A percentile compares a stretch with the other conserved stretches of the same genome.
Evolutionary conservation across 2,113 vertebrate species (phyloP).

Genomic region (Monopterus albus): DNA sequence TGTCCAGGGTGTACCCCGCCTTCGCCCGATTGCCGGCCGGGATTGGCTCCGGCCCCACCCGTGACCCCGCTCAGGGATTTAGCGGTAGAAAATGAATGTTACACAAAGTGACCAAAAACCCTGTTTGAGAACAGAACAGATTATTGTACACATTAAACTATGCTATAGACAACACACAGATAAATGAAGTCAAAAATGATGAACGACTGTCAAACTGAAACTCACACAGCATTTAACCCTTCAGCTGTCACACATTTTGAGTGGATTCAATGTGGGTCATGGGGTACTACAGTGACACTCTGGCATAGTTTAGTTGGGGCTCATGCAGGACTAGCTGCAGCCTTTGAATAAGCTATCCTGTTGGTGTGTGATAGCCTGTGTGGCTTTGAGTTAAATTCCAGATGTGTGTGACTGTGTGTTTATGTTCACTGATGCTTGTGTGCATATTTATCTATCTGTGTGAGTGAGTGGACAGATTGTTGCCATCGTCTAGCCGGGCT

Average conservation of each 20-base stretch:
- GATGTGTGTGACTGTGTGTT: conserved; percentile 46
- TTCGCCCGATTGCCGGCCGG: too few relatives aligned
- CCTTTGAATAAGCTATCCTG: conserved; percentile 14
- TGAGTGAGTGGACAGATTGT: conserved; percentile 43
- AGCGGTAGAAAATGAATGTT: too few relatives aligned
- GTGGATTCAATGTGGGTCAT: conserved; percentile 33
- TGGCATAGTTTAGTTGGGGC: background rate
- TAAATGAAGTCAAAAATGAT: background rate
- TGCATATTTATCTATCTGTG: conserved; percentile 47
- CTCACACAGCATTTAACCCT: background rate
- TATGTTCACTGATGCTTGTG: conserved; percentile 23
- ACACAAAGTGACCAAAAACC: conserved; percentile 10
- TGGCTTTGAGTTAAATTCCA: conserved; percentile 39
- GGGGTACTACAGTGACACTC: conserved; percentile 7
- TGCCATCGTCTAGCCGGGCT: conserved; percentile 34
- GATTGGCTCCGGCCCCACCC: too few relatives aligned
- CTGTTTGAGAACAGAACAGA: too few relatives aligned
- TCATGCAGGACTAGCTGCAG: conserved; percentile 48
- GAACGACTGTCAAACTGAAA: conserved; percentile 4
- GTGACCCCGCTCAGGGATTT: too few relatives aligned
- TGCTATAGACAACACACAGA: background rate
- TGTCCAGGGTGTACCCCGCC: too few relatives aligned
- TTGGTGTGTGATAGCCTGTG: conserved; percentile 2
- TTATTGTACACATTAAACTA: too few relatives aligned
- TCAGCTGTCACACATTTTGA: background rate